Evolutionary conservation across 2,888 invertebrate species (phyloP).

Genomic region (Tenthredo scrophulariae): DNA sequence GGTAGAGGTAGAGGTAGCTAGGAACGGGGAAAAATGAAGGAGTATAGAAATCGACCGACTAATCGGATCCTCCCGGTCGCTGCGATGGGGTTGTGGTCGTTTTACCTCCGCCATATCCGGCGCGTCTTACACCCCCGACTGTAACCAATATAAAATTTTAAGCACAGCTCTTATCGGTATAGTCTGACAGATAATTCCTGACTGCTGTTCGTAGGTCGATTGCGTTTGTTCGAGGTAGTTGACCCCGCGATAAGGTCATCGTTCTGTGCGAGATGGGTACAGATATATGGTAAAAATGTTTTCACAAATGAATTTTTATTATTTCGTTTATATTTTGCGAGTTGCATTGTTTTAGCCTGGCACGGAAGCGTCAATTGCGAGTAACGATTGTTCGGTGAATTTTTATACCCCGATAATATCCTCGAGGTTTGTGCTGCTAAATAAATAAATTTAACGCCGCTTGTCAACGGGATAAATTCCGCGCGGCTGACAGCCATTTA

Average conservation of each 20-base stretch:
- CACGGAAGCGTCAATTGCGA: conserved; percentile 38
- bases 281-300: not conserved
- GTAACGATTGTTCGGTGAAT: conserved; percentile 49
- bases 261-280: not conserved
- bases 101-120: not conserved
- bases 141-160: not conserved
- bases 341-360: conserved; percentile 19
- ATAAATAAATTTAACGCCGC: conserved; percentile 76
- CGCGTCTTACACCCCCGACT: not conserved
- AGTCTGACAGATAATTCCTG: not conserved
- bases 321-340: not conserved
- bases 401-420: conserved; percentile 47
- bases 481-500: conserved; percentile 77
- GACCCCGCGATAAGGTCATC: not conserved
- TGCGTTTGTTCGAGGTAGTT: not conserved
- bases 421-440: conserved; percentile 64
- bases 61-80: conserved; percentile 10
- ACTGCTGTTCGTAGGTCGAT: not conserved
- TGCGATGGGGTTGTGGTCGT: not conserved
- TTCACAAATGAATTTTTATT: not conserved
- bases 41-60: conserved; percentile 26
- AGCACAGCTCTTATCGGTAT: not conserved
- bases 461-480: conserved; percentile 77
- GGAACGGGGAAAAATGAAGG: conserved; percentile 59
- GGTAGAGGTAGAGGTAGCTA: conserved; percentile 58